Conservation (phyloP, 2,888 invertebrate species). For the Patella depressa region DNA sequence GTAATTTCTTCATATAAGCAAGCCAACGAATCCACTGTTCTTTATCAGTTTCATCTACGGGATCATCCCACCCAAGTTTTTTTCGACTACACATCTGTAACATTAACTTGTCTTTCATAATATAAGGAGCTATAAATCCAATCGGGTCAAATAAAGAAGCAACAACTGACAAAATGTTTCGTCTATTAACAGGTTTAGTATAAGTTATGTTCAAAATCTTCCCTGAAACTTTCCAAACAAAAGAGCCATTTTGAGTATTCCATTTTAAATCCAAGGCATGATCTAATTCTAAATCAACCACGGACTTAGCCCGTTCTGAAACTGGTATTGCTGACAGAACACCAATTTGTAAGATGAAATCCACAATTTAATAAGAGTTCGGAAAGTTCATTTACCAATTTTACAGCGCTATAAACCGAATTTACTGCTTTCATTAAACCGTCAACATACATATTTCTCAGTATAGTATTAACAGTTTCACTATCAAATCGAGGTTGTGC, state of each 20-base stretch:
- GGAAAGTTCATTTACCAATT: no score
- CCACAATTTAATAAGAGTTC: neutral
- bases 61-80: neutral
- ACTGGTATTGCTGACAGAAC: no score
- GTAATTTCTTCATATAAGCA: neutral
- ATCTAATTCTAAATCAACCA: no score
- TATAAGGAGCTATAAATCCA: neutral
- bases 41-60: neutral
- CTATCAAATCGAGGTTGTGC: no score
- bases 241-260: no score
- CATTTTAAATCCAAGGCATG: no score
- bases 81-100: neutral
- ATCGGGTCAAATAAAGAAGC: neutral
- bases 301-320: no score
- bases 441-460: no score
- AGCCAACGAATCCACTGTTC: neutral
- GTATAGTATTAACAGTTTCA: no score
- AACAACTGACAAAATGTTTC: conserved; percentile 3
- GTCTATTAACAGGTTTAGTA: no score
- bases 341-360: neutral
- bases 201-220: neutral
- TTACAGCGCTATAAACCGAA: no score
- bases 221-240: neutral
- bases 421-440: no score
- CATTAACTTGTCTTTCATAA: neutral